A percentile compares a stretch with the other conserved stretches of the same genome.
Conservation (phyloP, 2,888 invertebrate genomes). For the Odontocolon sp. region DNA sequence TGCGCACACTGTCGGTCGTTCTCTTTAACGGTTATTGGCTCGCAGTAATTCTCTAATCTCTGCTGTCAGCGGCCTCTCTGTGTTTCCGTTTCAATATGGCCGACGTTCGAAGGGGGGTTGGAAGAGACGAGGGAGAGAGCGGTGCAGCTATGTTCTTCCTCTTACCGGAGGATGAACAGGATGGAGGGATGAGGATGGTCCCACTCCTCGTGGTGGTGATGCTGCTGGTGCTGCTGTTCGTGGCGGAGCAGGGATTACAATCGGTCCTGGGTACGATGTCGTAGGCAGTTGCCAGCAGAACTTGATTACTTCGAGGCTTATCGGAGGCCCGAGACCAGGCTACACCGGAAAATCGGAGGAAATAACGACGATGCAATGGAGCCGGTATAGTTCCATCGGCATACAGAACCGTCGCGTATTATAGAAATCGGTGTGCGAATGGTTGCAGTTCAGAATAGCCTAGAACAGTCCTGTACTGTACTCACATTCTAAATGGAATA, state of each 20-base stretch:
- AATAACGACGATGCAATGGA: constrained; percentile 56
- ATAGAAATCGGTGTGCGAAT: constrained; percentile 18
- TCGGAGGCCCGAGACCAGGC: constrained; percentile 65
- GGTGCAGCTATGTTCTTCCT: background rate
- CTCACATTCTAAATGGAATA: constrained; percentile 10
- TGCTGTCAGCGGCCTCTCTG: constrained; percentile 77
- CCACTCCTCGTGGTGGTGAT: constrained; percentile 24
- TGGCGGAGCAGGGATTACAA: constrained; percentile 57
- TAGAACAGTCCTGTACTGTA: background rate
- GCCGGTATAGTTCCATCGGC: constrained; percentile 1
- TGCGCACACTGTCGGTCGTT: constrained; percentile 74
- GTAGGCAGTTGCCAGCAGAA: constrained; percentile 72
- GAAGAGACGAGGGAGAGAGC: background rate
- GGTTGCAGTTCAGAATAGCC: no score
- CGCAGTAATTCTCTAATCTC: constrained; percentile 79
- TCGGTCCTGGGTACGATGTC: constrained; percentile 61
- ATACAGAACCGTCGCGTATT: constrained; percentile 5
- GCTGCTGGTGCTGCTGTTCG: no score
- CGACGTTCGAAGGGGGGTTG: constrained; percentile 56
- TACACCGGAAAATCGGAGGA: constrained; percentile 71
- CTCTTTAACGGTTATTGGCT: constrained; percentile 80
- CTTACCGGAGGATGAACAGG: constrained; percentile 13
- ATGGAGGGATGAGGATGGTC: constrained; percentile 21
- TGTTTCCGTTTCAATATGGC: constrained; percentile 78
- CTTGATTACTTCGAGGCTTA: constrained; percentile 75